These are phyloP conservation scores for Sebastiscus tertius DNA, from an alignment of 2,797 vertebrate genomes.

Conservation along the genomic window DNA sequence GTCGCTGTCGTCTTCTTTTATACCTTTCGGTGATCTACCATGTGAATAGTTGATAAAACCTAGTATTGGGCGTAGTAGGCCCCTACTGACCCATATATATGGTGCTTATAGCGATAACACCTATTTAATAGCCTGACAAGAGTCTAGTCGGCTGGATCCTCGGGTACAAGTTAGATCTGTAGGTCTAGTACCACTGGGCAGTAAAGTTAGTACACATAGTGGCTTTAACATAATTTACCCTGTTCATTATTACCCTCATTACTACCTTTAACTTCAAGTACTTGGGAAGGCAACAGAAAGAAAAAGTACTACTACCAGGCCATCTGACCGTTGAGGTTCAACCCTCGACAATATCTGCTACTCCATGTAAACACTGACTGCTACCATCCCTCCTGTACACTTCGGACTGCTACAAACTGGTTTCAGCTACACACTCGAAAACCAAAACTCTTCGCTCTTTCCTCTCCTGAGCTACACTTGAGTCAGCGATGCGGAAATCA, in stretches of 20 bases:
- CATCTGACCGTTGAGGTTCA: background rate
- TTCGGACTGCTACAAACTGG: constrained; percentile 57
- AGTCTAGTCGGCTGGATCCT: too few species aligned
- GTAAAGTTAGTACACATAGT: constrained; percentile 16
- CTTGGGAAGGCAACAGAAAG: constrained; percentile 55
- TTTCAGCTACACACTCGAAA: constrained; percentile 8
- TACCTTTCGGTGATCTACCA: too few species aligned
- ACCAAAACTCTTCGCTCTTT: background rate
- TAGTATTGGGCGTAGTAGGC: too few species aligned
- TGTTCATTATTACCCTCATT: constrained; percentile 54
- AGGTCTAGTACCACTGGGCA: background rate
- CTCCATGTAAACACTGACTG: constrained; percentile 72
- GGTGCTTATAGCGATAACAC: too few species aligned
- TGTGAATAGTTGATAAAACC: too few species aligned
- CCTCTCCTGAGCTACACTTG: constrained; percentile 40
- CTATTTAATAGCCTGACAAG: too few species aligned
- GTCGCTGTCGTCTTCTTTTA: too few species aligned
- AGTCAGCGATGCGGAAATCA: constrained; percentile 7
- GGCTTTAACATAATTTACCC: constrained; percentile 56
- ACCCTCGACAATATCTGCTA: constrained; percentile 47
- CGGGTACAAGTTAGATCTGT: background rate
- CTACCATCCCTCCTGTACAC: constrained; percentile 56
- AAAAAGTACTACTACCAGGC: background rate
- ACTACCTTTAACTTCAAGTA: constrained; percentile 64
- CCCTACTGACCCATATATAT: too few species aligned